Percentiles rank a stretch among this genome's conserved stretches.
These are phyloP conservation scores for Neomonachus schauinslandi DNA, from an alignment of 2,113 vertebrate species.

Conservation along the genomic window DNA sequence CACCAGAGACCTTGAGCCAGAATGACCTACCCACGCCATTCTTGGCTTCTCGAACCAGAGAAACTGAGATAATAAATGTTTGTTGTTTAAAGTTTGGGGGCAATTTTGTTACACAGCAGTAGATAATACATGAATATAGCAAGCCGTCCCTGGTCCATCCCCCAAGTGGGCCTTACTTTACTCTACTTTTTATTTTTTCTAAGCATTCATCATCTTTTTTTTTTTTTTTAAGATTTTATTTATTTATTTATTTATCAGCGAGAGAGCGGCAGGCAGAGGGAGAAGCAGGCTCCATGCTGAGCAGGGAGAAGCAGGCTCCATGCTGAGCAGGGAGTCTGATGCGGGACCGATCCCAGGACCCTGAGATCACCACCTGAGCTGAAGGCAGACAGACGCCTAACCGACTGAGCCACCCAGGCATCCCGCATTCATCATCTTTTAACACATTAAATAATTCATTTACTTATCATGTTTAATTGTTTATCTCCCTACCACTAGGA, in stretches of 20 bases:
- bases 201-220: not conserved
- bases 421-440: not conserved
- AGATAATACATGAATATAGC: not conserved
- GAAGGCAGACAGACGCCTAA: not conserved
- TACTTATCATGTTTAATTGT: not conserved
- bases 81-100: slow-evolving; percentile 31
- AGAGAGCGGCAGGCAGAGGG: too few species aligned
- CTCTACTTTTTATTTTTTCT: slow-evolving; percentile 25
- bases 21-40: not conserved
- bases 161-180: not conserved
- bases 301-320: not conserved
- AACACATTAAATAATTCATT: not conserved
- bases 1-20: not conserved
- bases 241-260: not conserved
- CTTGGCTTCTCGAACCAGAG: slow-evolving; percentile 8
- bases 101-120: not conserved
- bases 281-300: not conserved
- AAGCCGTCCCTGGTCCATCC: not conserved
- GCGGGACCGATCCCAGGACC: too few species aligned
- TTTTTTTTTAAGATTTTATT: not conserved
- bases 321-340: not conserved
- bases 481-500: not conserved
- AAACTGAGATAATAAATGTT: not conserved
- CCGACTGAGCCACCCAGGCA: not conserved
- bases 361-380: not conserved